Base-by-base conservation (phyloP, 2,888 invertebrate genomes). In the Sepioteuthis lessoniana region DNA sequence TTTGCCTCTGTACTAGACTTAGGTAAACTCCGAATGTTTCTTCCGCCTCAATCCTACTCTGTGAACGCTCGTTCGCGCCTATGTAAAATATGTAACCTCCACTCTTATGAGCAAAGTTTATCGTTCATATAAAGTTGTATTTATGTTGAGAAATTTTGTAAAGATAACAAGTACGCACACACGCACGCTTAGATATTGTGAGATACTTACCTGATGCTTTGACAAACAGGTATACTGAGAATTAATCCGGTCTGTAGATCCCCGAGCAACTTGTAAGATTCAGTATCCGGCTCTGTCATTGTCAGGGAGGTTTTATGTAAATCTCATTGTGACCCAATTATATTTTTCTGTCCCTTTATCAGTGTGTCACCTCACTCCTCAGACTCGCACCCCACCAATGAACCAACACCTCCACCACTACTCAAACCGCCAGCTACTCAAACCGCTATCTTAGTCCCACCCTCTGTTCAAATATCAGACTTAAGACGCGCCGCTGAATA, bases 291-390 rank as follows among this genome's bases (percentile, higher is more conserved):
- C 50, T 76, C 76, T 76, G 76, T 76, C 8, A 76, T 76, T 76
- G 76, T 31, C 28, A 31, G 76, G n/a, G 28, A 76, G 76, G 76
- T 28, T 60, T 60, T 60, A 60, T 60, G 60, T 31, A 76, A 76
- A 76, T 76, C 76, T 76, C 76, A 76, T 31, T 76, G 76, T 76
- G 76, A 76, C 76, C 76, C n/a, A 76, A 76, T 76, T 76, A 76
- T 76, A 76, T n/a, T 31, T 31, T n/a, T n/a, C 31, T 76, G 76
- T 76, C 76, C 76, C 76, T 76, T 76, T 76, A 76, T 76, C 76
- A 76, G 31, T 76, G 31, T 31, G 76, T 76, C 76, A 4, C n/a
- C 76, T 31, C 76, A 31, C 76, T 31, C 76, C 31, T 76, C 31
- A 8, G 10, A 76, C 31, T 31, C 10, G 2, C 31, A 31, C 7